A percentile compares a stretch with the other conserved stretches of the same genome.
These are phyloP conservation scores for Xestia xanthographa DNA, from an alignment of 2,888 invertebrate genomes.

Conservation along the genomic window DNA sequence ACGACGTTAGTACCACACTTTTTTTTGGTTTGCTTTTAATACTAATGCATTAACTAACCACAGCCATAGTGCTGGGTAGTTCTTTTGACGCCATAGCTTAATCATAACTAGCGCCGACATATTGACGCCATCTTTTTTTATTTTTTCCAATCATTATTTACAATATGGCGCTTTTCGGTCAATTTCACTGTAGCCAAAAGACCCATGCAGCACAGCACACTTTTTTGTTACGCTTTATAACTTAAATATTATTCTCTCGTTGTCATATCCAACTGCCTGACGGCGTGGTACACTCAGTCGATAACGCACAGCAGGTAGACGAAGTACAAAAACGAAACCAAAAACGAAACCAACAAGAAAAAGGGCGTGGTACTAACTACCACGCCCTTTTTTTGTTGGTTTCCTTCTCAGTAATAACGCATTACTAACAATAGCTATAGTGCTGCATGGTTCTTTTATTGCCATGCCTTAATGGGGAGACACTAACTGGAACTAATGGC, in stretches of 20 bases:
- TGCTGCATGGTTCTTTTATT: not conserved
- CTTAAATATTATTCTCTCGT: not conserved
- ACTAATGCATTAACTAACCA: conserved; percentile 2
- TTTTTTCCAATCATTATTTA: not conserved
- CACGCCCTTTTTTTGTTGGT: not conserved
- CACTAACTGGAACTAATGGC: too few relatives aligned
- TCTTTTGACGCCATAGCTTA: not conserved
- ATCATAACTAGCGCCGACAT: not conserved
- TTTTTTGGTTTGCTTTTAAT: conserved; percentile 2
- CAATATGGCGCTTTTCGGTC: too few relatives aligned
- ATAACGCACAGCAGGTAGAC: conserved; percentile 78
- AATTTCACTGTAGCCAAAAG: too few relatives aligned
- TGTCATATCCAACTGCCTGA: not conserved
- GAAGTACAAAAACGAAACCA: too few relatives aligned
- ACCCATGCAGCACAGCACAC: not conserved
- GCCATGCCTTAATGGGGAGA: too few relatives aligned
- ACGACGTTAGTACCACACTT: conserved; percentile 34
- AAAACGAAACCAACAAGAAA: too few relatives aligned
- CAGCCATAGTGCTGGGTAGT: not conserved
- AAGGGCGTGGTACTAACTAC: too few relatives aligned
- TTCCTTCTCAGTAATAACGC: too few relatives aligned
- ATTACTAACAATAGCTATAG: too few relatives aligned
- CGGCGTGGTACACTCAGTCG: conserved; percentile 53
- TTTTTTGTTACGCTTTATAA: not conserved
- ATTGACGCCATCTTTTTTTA: not conserved